A percentile compares a stretch with the other conserved stretches of the same genome.
These are phyloP conservation scores for Darwinula stevensoni DNA, from an alignment of 2,888 invertebrate species.

Conservation along the genomic window DNA sequence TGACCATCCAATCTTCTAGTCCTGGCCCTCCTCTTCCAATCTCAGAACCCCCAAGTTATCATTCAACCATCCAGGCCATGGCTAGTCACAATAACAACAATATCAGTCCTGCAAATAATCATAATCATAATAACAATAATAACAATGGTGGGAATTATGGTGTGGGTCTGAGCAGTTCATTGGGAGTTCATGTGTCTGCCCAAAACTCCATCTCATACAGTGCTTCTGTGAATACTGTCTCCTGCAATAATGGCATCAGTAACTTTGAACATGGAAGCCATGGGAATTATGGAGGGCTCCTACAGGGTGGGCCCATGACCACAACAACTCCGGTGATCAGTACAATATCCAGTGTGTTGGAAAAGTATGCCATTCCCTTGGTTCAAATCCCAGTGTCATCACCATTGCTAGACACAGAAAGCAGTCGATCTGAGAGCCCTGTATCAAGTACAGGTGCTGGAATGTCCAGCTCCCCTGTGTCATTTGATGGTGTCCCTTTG, in stretches of 20 bases:
- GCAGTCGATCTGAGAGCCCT: slow-evolving; percentile 1
- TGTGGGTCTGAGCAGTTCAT: no score
- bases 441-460: neutral
- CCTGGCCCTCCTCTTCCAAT: slow-evolving; percentile 20
- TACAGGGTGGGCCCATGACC: slow-evolving; percentile 23
- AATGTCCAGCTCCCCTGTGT: neutral
- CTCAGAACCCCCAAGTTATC: slow-evolving; percentile 70
- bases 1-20: neutral
- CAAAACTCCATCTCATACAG: no score
- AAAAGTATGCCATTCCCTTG: neutral
- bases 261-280: no score
- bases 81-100: slow-evolving; percentile 24
- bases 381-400: slow-evolving; percentile 6
- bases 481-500: neutral
- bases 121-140: no score
- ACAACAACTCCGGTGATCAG: slow-evolving; percentile 9
- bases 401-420: neutral
- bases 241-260: no score
- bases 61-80: slow-evolving; percentile 57
- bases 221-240: slow-evolving; percentile 8
- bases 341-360: slow-evolving; percentile 8
- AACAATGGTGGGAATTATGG: no score
- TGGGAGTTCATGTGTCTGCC: no score
- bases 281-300: slow-evolving; percentile 16
- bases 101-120: no score